phyloP scores from a whole-genome alignment of 2,888 invertebrate species.

The Schizaphis graminum region DNA sequence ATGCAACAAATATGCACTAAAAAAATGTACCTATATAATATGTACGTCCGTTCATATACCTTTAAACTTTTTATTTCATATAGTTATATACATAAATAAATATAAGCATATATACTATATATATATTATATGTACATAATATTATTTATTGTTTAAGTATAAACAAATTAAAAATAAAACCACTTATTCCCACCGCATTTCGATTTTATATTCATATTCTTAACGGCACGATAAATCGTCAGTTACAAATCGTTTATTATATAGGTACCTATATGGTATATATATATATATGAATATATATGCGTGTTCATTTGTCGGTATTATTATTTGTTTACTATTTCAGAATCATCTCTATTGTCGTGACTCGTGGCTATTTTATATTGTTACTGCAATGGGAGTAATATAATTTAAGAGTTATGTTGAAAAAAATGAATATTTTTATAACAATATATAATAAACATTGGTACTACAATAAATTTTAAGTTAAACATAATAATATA shows the following conservation, averaged over 20 bases:
- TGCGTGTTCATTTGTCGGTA: not conserved
- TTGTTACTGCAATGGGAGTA: not conserved
- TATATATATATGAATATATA: not conserved
- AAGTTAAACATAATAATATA: not conserved
- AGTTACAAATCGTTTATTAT: not conserved
- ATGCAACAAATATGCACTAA: constrained; percentile 2
- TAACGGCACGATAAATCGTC: constrained; percentile 1
- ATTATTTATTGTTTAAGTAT: not conserved
- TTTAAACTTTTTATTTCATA: constrained; percentile 6
- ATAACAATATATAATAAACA: not conserved
- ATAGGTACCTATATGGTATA: not conserved
- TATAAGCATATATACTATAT: not conserved
- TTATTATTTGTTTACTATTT: constrained; percentile 32
- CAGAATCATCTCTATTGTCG: not conserved
- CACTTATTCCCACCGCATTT: constrained; percentile 10
- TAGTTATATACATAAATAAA: not conserved
- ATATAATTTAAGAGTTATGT: not conserved
- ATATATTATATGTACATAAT: not conserved
- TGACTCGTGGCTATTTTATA: not conserved
- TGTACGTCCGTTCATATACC: not conserved
- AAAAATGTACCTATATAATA: not conserved
- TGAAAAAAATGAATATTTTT: not conserved
- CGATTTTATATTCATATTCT: not conserved
- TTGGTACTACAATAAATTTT: not conserved
- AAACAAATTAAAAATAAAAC: constrained; percentile 17